Percentiles rank a stretch among this genome's conserved stretches.
Evolutionary conservation across 2,888 invertebrate genomes (phyloP).

Genomic region (Antheraea yamamai): DNA sequence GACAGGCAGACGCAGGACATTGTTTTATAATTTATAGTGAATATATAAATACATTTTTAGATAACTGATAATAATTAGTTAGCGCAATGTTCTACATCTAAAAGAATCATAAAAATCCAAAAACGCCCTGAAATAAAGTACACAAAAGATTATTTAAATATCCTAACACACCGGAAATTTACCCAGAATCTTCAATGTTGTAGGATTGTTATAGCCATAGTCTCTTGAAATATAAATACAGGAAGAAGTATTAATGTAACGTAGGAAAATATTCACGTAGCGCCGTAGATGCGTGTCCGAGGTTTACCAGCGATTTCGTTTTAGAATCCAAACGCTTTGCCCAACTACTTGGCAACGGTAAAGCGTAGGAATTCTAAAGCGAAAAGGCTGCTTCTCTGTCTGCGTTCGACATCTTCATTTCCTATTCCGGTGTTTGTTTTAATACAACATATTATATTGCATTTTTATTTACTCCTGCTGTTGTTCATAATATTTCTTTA

Average conservation of each 20-base stretch:
- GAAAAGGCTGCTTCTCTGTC: conserved; percentile 66
- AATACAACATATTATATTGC: neutral
- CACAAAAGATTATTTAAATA: neutral
- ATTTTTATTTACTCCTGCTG: neutral
- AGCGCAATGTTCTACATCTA: neutral
- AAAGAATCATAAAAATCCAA: neutral
- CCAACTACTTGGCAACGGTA: conserved; percentile 88
- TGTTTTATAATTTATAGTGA: no score
- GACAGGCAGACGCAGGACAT: no score
- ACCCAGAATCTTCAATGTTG: neutral
- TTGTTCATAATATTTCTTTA: neutral
- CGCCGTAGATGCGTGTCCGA: conserved; percentile 35
- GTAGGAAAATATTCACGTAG: conserved; percentile 27
- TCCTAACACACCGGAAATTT: neutral
- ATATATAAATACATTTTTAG: no score
- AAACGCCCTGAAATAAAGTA: neutral
- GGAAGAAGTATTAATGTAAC: conserved; percentile 17
- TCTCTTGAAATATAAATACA: conserved; percentile 22
- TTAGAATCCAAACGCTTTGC: conserved; percentile 99
- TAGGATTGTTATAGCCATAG: neutral
- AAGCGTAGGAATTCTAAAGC: conserved; percentile 98
- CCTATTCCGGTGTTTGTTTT: conserved; percentile 16
- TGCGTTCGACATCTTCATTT: conserved; percentile 38
- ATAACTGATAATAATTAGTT: no score
- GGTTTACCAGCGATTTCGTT: conserved; percentile 83